Base-by-base conservation (phyloP, 1,140 invertebrate genomes). In the Eubasilissa regina region DNA sequence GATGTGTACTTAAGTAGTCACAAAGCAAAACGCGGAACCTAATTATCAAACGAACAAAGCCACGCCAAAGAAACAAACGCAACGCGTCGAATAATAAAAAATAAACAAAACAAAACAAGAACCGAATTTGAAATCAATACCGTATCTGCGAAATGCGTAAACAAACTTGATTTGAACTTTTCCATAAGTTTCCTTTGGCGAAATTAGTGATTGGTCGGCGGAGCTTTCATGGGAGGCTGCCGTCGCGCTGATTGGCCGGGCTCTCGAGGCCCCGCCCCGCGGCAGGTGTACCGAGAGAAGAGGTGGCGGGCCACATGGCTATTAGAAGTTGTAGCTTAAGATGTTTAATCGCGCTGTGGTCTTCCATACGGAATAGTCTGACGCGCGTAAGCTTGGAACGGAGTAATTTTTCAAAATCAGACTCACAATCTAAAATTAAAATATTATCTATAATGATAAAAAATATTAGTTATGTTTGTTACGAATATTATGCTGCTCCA, bases 211-310 rank as follows among this genome's bases (percentile, higher is more conserved):
- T 80, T 80, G 78, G 78, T 45, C 60, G 62, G 48, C 15, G 25
- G 74, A 62, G 73, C 73, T 66, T 68, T 75, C n/a, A 15, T 66
- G 45, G 79, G 75, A 70, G 75, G 64, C 45, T 19, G 53, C 66
- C n/a, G 13, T 66, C 19, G 21, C 21, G 0, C 10, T 17, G 75
- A 74, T 80, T 80, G 79, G 74, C 43, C 25, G 62, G 35, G 13
- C 25, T 8, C 15, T 6, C 45, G 21, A n/a, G 44, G 75, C 75
- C 53, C 62, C 79, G 75, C 79, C 79, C 44, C n/a, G 66, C n/a
- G 66, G 25, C 79, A 72, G 75, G 53, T 77, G 75, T 19, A 64
- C 3, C 19, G 56, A 13, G 13, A 13, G 74, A 11, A 62, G 74
- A 68, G 79, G 62, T 55, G 79, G 60, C 51, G 70, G 21, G 17